phyloP scores from a whole-genome alignment of 2,888 invertebrate genomes.

The Thecophora atra region DNA sequence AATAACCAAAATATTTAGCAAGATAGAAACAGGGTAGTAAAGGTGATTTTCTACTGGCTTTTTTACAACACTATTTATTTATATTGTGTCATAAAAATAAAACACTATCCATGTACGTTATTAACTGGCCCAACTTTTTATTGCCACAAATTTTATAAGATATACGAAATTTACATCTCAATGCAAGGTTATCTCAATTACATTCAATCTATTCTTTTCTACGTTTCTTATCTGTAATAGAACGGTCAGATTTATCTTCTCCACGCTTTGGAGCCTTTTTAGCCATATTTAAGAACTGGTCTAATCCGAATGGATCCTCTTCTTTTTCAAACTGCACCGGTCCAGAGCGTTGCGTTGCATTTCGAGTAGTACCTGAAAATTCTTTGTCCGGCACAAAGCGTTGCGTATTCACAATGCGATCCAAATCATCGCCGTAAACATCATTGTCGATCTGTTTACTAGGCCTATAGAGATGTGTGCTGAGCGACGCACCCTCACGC shows the following conservation, averaged over 20 bases:
- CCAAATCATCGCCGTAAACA: constrained; percentile 90
- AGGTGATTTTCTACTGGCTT: too few species aligned
- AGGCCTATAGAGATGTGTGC: constrained; percentile 90
- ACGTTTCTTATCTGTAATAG: constrained; percentile 56
- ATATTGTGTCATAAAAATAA: too few species aligned
- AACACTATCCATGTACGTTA: too few species aligned
- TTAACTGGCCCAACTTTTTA: too few species aligned
- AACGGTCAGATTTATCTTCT: constrained; percentile 65
- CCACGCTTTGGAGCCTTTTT: constrained; percentile 81
- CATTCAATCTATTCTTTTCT: constrained; percentile 48
- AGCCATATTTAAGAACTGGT: constrained; percentile 97
- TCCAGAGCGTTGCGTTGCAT: constrained; percentile 75
- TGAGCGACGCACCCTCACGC: constrained; percentile 88
- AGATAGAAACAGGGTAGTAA: too few species aligned
- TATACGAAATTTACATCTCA: too few species aligned
- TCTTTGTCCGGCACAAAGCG: constrained; percentile 98
- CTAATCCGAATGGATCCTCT: constrained; percentile 95
- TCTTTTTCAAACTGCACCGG: constrained; percentile 96
- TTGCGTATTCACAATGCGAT: constrained; percentile 86
- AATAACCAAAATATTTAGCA: too few species aligned
- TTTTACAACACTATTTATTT: too few species aligned
- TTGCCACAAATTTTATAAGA: too few species aligned
- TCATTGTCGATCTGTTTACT: constrained; percentile 89
- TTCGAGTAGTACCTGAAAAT: constrained; percentile 89
- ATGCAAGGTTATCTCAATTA: too few species aligned